phyloP scores from a whole-genome alignment of 92 coral and sea anemone species.

The Heteractis magnifica region DNA sequence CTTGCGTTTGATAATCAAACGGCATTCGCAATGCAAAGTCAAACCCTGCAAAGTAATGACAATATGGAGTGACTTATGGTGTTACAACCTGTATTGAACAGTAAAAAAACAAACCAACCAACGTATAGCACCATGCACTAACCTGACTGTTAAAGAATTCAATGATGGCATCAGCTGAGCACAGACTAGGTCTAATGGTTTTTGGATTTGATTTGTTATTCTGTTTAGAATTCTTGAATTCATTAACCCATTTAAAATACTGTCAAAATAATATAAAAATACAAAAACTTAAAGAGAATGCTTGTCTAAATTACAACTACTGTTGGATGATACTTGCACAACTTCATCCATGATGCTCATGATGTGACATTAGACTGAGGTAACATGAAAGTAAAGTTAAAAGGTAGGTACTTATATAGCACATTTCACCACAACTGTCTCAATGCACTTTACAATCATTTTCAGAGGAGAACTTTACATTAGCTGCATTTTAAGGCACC shows the following conservation, averaged over 20 bases:
- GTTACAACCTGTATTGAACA: not conserved
- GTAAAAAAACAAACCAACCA: not conserved
- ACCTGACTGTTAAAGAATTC: constrained; percentile 78
- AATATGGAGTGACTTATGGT: not conserved
- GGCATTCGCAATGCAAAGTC: constrained; percentile 77
- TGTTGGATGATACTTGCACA: too few relatives aligned
- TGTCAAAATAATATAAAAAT: constrained; percentile 11
- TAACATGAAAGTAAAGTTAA: too few relatives aligned
- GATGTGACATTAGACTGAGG: too few relatives aligned
- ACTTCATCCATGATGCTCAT: too few relatives aligned
- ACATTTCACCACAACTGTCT: too few relatives aligned
- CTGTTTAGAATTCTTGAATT: constrained; percentile 51
- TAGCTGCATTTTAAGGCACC: too few relatives aligned
- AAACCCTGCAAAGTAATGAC: constrained; percentile 49
- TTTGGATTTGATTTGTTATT: constrained; percentile 17
- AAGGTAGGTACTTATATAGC: too few relatives aligned
- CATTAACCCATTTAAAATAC: constrained; percentile 97
- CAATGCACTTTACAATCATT: too few relatives aligned
- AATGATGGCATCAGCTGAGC: constrained; percentile 65
- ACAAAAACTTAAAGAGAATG: not conserved
- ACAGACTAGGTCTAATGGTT: constrained; percentile 51
- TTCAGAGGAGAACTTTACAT: too few relatives aligned
- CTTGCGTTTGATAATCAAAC: constrained; percentile 48
- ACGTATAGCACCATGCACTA: not conserved
- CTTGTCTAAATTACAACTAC: not conserved